Evolutionary conservation across 2,797 vertebrate species (phyloP), one percentile per base, ranked within the genome.

Genomic region (Scyliorhinus canicula): DNA sequence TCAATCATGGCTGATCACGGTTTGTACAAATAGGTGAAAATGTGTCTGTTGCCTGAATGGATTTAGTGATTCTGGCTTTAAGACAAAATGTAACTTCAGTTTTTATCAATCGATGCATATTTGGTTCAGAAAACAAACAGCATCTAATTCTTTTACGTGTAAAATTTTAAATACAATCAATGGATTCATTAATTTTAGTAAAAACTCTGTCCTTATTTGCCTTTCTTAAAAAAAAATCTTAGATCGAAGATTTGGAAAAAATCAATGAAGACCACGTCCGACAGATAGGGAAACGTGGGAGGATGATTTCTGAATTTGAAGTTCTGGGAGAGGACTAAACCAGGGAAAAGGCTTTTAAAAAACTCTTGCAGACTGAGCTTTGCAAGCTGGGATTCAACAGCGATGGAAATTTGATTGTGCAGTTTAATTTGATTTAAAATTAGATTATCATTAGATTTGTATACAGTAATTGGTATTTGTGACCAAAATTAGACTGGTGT

Each of bases 231-330:
- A 47, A 44, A 16, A 71, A 71, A 60, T 3, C 57, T 31, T 96
- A 99, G 99, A 99, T 99, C 67, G 98, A 98, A 97, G 97, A 97
- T 95, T 95, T 99, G 97, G 98, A 99, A 97, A 99, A 99, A 97
- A 97, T 97, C 96, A 99, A 99, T 57, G 99, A 99, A 97, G 98
- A 99, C 95, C 99, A 99, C 0, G 96, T 99, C 91, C 98, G 99
- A 97, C 98, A 97, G 95, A 97, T 97, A 1, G 98, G 93, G 44
- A 71, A 93, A 47, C 40, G 28, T 69, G 40, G 4, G 6, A 21
- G 35, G 26, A 31, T 44, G 6, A 8, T 12, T 9, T 14, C 19
- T 31, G 93, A 90, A 24, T 35, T 31, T 74, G 93, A 94, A 74
- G 12, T 9, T 65, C 88, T 50, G 74, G 0, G 2, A 5, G 31